Evolutionary conservation across 2,888 invertebrate species (phyloP).

Genomic region (Ophion ventricosus): DNA sequence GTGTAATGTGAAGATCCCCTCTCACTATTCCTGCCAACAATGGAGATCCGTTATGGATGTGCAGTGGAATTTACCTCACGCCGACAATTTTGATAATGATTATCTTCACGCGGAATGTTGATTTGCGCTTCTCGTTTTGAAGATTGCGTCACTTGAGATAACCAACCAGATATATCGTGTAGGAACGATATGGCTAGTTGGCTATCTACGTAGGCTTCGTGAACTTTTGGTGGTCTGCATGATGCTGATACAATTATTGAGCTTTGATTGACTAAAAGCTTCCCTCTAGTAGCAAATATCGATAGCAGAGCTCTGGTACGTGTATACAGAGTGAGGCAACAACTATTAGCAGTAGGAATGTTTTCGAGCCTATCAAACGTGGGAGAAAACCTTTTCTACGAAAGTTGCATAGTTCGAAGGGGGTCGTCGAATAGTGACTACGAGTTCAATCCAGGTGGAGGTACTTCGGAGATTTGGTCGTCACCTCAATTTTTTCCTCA

Average conservation of each 20-base stretch:
- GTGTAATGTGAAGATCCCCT: background rate
- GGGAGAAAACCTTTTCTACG: too few species aligned
- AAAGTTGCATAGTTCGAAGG: too few species aligned
- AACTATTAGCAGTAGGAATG: too few species aligned
- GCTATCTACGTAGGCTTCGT: background rate
- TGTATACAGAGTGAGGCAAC: too few species aligned
- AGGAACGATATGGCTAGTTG: background rate
- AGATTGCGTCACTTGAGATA: background rate
- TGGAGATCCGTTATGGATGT: slow-evolving; percentile 14
- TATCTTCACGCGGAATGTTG: slow-evolving; percentile 2
- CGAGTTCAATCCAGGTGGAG: too few species aligned
- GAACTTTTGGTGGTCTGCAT: background rate
- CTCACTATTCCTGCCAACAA: background rate
- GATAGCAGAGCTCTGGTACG: too few species aligned
- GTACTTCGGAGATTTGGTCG: too few species aligned
- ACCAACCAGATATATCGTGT: background rate
- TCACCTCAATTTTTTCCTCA: too few species aligned
- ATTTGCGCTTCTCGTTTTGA: background rate
- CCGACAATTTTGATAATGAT: background rate
- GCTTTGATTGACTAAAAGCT: background rate
- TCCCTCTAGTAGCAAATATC: background rate
- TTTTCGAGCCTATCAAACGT: too few species aligned
- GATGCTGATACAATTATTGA: slow-evolving; percentile 3
- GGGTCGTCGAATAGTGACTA: too few species aligned
- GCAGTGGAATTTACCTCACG: slow-evolving; percentile 10